Percentiles rank a stretch among this genome's conserved stretches.
phyloP scores from a whole-genome alignment of 2,113 vertebrate genomes.

The Zosterops borbonicus region DNA sequence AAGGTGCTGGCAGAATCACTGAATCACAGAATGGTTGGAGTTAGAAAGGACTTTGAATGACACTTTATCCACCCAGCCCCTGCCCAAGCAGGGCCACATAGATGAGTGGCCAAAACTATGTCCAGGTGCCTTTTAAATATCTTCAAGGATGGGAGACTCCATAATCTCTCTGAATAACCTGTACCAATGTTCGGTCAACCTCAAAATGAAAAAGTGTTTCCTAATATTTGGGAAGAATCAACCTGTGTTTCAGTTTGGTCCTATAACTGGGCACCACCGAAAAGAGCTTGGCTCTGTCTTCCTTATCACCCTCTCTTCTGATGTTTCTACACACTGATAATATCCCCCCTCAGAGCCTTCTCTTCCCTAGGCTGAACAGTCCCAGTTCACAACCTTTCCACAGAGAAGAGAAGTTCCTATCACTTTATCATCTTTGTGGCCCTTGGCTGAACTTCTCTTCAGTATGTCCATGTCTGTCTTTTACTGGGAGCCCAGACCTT shows the following conservation, averaged over 20 bases:
- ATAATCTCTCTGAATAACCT: neutral
- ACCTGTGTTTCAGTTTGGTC: neutral
- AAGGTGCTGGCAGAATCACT: neutral
- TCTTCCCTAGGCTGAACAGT: neutral
- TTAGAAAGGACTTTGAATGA: neutral
- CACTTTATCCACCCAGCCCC: neutral
- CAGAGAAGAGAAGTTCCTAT: neutral
- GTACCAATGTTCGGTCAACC: accelerated
- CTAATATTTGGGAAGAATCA: neutral
- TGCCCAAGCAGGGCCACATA: neutral
- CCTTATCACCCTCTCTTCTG: neutral
- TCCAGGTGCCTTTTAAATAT: neutral
- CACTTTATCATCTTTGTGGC: neutral
- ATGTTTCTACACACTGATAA: neutral
- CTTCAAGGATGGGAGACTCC: neutral
- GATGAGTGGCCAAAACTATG: neutral
- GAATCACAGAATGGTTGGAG: neutral
- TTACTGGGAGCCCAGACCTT: neutral
- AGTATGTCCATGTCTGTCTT: neutral
- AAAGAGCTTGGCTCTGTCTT: neutral
- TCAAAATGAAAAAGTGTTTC: neutral
- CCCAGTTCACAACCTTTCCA: neutral
- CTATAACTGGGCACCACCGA: neutral
- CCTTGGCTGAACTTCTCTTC: neutral
- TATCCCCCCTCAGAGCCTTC: accelerated